phyloP scores from a whole-genome alignment of 1,140 invertebrate genomes.

The Akabosia matsudoensis region DNA sequence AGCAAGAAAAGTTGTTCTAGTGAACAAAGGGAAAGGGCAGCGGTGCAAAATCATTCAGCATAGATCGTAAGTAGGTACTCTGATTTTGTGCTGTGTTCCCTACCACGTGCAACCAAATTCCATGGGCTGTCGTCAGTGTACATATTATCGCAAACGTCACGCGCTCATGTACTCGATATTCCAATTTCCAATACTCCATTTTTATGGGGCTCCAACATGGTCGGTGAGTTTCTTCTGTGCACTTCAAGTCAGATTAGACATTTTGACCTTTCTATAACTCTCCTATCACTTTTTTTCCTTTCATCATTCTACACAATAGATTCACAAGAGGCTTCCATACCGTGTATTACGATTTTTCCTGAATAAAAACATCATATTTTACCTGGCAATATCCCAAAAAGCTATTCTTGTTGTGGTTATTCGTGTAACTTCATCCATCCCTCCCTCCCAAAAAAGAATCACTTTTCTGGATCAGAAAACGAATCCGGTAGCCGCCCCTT shows the following conservation, averaged over 20 bases:
- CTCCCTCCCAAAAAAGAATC: not conserved
- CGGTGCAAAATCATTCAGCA: conserved; percentile 14
- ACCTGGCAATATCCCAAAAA: not conserved
- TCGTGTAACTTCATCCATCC: not conserved
- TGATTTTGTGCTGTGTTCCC: too few species aligned
- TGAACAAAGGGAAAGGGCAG: conserved; percentile 1
- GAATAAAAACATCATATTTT: not conserved
- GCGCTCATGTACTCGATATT: too few species aligned
- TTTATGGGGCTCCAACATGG: not conserved
- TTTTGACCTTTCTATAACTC: not conserved
- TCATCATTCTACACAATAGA: not conserved
- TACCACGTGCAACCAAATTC: too few species aligned
- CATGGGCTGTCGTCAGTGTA: not conserved
- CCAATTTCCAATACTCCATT: too few species aligned
- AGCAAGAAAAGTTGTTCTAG: too few species aligned
- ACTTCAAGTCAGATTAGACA: conserved; percentile 6
- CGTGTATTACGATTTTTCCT: too few species aligned
- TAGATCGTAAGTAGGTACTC: too few species aligned
- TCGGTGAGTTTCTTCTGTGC: not conserved
- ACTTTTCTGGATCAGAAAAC: not conserved
- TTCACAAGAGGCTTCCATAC: not conserved
- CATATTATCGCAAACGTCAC: too few species aligned
- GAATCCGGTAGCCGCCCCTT: not conserved
- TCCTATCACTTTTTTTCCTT: conserved; percentile 12
- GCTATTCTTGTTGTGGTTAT: not conserved